Evolutionary conservation across 2,797 vertebrate genomes (phyloP), one percentile per base, ranked within the genome.

Genomic region (Clamator glandarius): DNA sequence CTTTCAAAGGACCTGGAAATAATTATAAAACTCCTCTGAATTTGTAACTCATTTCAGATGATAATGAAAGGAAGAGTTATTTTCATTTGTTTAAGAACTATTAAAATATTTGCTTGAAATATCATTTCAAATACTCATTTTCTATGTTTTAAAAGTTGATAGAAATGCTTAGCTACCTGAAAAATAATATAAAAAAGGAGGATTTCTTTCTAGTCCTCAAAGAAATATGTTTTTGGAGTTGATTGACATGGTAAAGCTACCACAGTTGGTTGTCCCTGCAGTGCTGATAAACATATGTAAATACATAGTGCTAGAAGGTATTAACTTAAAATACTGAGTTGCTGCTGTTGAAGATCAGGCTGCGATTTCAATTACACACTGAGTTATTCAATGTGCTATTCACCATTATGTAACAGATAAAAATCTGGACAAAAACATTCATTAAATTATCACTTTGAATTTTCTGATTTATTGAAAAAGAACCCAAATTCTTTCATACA

Each of bases 401-500:
- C n/a, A 28, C 21, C 6, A 19, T 54, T 24, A 82, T 48, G 15
- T 41, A 76, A 87, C 6, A 61, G 41, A 90, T n/a, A 61, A 92
- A 94, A 95, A 73, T 24, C 9, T 52, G 18, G 57, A 55, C 12
- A 8, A 79, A 33, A 79, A 29, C 4, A n/a, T 39, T 76, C 24
- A 67, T 69, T 59, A 74, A 80, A 28, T 90, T 74, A 68, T 25
- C 23, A 62, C 12, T 59, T 84, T 42, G 4, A 63, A 15, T 82
- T 59, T 51, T 19, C 48, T 8, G 3, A 69, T 81, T 77, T 9
- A 69, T 42, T 64, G 57, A 4, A 29, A 61, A 28, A 48, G 52
- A 36, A 0, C 0, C 0, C 2, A 5, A 13, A 1, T 69, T 84
- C n/a, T 58, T 75, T 78, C 69, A 41, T 21, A 29, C 3, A 68